Conservation (phyloP, 2,113 vertebrate genomes). For the Holacanthus passer region DNA sequence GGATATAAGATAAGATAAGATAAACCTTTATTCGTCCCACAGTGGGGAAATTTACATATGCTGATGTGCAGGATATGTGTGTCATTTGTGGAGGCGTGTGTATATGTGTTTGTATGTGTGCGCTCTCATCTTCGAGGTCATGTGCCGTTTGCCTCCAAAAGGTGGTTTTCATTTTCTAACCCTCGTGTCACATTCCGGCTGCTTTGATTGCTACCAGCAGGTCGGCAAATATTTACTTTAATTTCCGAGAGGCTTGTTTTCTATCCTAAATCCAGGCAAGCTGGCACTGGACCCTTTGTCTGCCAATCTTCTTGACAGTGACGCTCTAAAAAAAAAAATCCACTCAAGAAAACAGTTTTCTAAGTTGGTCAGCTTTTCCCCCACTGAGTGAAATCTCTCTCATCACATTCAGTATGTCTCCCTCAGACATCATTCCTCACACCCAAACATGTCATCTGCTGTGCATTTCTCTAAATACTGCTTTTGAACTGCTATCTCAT, state of each 20-base stretch:
- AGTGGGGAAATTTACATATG: no score
- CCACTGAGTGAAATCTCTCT: not conserved
- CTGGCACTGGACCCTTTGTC: constrained; percentile 34
- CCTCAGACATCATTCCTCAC: not conserved
- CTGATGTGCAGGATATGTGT: constrained; percentile 42
- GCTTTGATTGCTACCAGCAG: constrained; percentile 73
- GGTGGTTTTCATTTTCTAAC: constrained; percentile 77
- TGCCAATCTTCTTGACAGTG: constrained; percentile 37
- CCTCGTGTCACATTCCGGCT: constrained; percentile 67
- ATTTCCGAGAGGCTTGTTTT: constrained; percentile 80
- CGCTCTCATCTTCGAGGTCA: constrained; percentile 44
- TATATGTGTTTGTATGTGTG: not conserved
- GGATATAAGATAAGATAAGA: no score
- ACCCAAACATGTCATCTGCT: not conserved
- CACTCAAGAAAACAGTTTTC: not conserved
- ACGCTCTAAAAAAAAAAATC: constrained; percentile 11
- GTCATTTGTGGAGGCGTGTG: not conserved
- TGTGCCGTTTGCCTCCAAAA: constrained; percentile 63
- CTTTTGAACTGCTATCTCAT: not conserved
- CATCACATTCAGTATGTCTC: not conserved
- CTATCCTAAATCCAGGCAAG: constrained; percentile 60
- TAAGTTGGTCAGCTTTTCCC: constrained; percentile 2
- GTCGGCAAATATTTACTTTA: constrained; percentile 80
- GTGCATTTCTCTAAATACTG: not conserved
- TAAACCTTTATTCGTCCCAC: no score